Percentiles rank a stretch among this genome's conserved stretches.
Evolutionary conservation across 2,797 vertebrate genomes (phyloP).

Genomic region (Clarias laeviceps): DNA sequence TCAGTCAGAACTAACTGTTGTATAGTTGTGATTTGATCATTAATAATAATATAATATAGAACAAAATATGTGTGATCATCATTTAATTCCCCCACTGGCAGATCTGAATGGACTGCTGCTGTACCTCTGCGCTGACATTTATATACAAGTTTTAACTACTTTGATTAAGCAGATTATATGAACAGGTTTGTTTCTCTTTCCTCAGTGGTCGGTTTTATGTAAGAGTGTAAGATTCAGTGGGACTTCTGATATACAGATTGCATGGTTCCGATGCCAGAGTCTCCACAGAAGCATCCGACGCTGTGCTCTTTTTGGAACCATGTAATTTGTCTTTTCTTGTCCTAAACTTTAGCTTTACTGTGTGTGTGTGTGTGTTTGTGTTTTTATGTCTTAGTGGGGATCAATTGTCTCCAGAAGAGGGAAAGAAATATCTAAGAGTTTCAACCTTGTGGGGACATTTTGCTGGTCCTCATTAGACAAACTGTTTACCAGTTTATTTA

Average conservation of each 20-base stretch:
- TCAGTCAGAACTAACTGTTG: background rate
- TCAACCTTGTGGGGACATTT: background rate
- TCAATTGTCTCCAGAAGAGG: background rate
- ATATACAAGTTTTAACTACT: conserved; percentile 11
- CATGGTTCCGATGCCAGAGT: conserved; percentile 46
- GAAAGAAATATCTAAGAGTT: background rate
- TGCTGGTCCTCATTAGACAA: background rate
- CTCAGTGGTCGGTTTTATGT: background rate
- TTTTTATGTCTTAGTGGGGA: background rate
- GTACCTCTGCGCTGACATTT: background rate
- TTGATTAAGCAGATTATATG: background rate
- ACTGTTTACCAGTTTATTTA: background rate
- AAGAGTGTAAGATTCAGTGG: background rate
- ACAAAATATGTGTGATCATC: background rate
- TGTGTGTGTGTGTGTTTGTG: background rate
- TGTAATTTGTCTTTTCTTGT: conserved; percentile 52
- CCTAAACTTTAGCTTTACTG: background rate
- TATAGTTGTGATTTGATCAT: background rate
- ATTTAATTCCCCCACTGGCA: too few species aligned
- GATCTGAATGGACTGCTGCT: background rate
- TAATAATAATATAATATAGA: background rate
- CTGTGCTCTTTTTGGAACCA: conserved; percentile 44
- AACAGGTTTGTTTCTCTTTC: background rate
- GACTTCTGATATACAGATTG: conserved; percentile 40
- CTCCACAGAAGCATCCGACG: conserved; percentile 42